Conservation (phyloP, 2,888 invertebrate genomes). For the Tetragnatha montana region DNA sequence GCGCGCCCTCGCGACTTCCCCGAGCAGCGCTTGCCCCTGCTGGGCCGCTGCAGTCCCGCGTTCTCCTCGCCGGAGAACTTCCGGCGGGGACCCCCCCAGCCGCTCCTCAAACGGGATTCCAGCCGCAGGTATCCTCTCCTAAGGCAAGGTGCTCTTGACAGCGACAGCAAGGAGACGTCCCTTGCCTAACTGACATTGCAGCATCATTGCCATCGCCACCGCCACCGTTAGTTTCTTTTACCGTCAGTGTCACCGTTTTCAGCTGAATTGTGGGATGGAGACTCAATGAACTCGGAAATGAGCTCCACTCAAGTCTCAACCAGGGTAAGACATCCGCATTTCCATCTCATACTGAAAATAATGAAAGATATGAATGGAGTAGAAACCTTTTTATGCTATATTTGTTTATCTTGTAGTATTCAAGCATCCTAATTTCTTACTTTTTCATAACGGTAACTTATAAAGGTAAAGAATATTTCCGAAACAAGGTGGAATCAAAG, state of each 20-base stretch:
- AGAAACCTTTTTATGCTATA: neutral
- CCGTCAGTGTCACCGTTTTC: conserved; percentile 52
- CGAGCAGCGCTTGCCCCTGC: conserved; percentile 62
- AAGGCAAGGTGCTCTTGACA: conserved; percentile 68
- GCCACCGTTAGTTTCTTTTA: conserved; percentile 34
- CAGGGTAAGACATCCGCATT: conserved; percentile 44
- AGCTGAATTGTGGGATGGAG: conserved; percentile 43
- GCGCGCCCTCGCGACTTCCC: conserved; percentile 59
- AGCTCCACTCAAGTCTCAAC: conserved; percentile 23
- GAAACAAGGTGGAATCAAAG: too few species aligned
- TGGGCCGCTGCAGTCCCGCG: conserved; percentile 69
- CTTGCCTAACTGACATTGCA: conserved; percentile 34
- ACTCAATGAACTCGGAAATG: conserved; percentile 43
- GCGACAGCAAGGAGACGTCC: conserved; percentile 49
- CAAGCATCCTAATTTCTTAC: too few species aligned
- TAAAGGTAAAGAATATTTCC: too few species aligned
- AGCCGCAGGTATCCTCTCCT: conserved; percentile 66
- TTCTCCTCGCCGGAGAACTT: conserved; percentile 65
- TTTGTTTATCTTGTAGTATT: too few species aligned
- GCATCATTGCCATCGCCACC: neutral
- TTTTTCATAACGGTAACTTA: too few species aligned
- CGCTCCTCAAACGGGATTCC: conserved; percentile 68
- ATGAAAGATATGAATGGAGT: too few species aligned
- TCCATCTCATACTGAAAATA: too few species aligned
- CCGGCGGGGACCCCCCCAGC: conserved; percentile 11